Evolutionary conservation across 2,113 vertebrate genomes (phyloP).

Genomic region (Agelaius tricolor): DNA sequence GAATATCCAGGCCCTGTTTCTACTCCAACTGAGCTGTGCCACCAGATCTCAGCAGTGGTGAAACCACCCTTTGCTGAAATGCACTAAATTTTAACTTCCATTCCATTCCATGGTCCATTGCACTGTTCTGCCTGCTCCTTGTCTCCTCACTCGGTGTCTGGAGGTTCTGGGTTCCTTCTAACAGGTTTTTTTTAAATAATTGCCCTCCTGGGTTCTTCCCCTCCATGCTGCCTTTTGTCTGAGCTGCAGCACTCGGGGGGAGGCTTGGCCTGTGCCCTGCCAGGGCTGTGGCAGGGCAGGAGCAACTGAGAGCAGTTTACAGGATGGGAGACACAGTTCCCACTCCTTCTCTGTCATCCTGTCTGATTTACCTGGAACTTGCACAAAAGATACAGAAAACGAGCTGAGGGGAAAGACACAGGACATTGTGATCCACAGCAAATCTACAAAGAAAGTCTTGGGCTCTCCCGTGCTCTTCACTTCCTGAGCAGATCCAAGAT

Average conservation of each 20-base stretch:
- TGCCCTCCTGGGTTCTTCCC: neutral
- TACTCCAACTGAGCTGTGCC: neutral
- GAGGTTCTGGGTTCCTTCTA: neutral
- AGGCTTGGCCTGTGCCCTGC: neutral
- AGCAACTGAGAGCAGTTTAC: neutral
- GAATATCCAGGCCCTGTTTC: neutral
- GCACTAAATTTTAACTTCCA: neutral
- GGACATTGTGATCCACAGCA: neutral
- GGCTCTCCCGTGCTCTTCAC: neutral
- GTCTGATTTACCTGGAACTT: neutral
- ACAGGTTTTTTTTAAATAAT: neutral
- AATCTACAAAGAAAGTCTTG: fast-evolving
- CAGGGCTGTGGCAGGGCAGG: neutral
- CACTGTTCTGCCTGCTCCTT: neutral
- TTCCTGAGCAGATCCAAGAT: neutral
- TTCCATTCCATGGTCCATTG: neutral
- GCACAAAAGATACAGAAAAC: neutral
- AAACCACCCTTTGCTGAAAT: neutral
- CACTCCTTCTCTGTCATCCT: neutral
- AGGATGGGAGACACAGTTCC: neutral
- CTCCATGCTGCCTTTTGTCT: neutral
- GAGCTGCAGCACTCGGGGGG: neutral
- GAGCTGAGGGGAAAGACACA: neutral
- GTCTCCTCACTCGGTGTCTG: neutral
- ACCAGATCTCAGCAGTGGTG: neutral